A percentile compares a stretch with the other conserved stretches of the same genome.
Conservation (phyloP, 2,888 invertebrate genomes). For the Sarcophaga subvicina region DNA sequence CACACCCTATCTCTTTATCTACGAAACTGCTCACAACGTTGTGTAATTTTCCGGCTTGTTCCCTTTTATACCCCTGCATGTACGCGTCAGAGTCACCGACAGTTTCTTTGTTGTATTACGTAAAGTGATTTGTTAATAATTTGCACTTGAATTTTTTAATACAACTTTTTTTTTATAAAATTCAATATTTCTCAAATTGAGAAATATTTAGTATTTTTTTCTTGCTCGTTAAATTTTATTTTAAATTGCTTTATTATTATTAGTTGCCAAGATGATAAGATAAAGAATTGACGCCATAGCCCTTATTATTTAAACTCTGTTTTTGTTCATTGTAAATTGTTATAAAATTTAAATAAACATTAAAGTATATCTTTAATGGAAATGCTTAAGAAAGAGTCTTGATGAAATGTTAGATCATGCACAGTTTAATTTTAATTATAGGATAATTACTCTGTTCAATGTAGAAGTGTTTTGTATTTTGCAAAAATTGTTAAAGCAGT, state of each 20-base stretch:
- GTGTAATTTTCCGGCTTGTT: background rate
- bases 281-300: slow-evolving; percentile 23
- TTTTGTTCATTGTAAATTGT: background rate
- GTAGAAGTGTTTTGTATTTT: too few species aligned
- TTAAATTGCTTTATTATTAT: slow-evolving; percentile 1
- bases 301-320: background rate
- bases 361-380: background rate
- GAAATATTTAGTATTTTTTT: background rate
- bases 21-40: background rate
- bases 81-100: background rate
- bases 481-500: too few species aligned
- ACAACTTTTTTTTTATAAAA: background rate
- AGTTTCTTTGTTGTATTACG: slow-evolving; percentile 20
- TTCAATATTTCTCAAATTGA: background rate
- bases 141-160: slow-evolving; percentile 40
- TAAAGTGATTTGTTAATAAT: slow-evolving; percentile 16
- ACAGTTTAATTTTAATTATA: background rate
- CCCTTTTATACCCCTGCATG: background rate
- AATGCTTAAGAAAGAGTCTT: background rate
- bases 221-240: background rate
- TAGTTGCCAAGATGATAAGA: slow-evolving; percentile 47
- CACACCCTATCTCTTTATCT: background rate
- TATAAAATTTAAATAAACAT: background rate
- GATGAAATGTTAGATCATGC: background rate
- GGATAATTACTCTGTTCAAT: background rate